Evolutionary conservation across 2,797 vertebrate genomes (phyloP).

Genomic region (Pelodytes ibericus): DNA sequence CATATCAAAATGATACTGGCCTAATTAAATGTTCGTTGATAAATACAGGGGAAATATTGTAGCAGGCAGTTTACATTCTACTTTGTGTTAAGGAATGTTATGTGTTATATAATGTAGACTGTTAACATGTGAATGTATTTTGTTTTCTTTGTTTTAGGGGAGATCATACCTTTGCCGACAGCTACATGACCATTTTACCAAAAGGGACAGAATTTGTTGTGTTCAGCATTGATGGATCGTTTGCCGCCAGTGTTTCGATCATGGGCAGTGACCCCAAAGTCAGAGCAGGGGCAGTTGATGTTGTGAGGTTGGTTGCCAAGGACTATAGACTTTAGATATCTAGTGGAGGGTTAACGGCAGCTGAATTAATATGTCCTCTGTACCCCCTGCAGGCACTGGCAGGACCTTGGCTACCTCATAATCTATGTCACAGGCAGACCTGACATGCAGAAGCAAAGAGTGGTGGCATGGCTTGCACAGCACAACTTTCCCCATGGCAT

Average conservation of each 20-base stretch:
- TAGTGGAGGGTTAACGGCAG: not conserved
- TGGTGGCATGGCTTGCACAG: slow-evolving; percentile 97
- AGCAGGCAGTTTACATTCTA: not conserved
- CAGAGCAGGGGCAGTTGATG: slow-evolving; percentile 93
- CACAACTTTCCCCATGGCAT: slow-evolving; percentile 99
- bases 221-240: slow-evolving; percentile 98
- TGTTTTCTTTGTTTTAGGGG: slow-evolving; percentile 74
- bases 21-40: too few species aligned
- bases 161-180: slow-evolving; percentile 95
- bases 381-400: slow-evolving; percentile 87
- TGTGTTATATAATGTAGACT: not conserved
- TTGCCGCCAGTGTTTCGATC: slow-evolving; percentile 98
- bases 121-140: not conserved
- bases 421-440: slow-evolving; percentile 97
- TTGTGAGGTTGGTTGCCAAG: slow-evolving; percentile 83
- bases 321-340: not conserved
- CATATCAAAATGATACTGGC: too few species aligned
- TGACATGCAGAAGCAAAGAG: slow-evolving; percentile 99
- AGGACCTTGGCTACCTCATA: slow-evolving; percentile 97
- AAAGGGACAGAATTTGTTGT: slow-evolving; percentile 93
- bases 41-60: too few species aligned
- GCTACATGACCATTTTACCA: slow-evolving; percentile 93
- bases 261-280: slow-evolving; percentile 99
- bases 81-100: not conserved
- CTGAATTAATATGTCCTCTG: not conserved